Percentiles rank a stretch among this genome's conserved stretches.
Evolutionary conservation across 2,888 invertebrate genomes (phyloP).

Genomic region (Deilephila porcellus): DNA sequence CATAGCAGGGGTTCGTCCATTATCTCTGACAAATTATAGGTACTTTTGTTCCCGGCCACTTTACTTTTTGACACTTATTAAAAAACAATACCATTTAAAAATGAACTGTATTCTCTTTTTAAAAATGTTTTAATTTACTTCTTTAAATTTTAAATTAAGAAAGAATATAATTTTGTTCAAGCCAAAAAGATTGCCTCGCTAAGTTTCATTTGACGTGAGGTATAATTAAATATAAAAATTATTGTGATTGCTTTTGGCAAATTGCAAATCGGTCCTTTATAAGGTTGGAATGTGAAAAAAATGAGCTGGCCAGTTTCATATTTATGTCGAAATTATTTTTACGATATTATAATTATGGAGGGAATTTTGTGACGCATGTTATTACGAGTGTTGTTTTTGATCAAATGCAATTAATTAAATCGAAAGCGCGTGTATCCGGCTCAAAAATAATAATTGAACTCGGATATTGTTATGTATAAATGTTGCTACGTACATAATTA

Average conservation of each 20-base stretch:
- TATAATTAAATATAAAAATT: constrained; percentile 80
- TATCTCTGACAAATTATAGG: constrained; percentile 76
- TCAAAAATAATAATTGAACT: neutral
- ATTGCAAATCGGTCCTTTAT: constrained; percentile 75
- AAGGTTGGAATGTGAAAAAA: constrained; percentile 45
- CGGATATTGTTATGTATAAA: neutral
- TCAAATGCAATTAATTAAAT: neutral
- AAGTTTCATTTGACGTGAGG: constrained; percentile 52
- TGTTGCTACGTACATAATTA: neutral
- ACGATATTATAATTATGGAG: constrained; percentile 19
- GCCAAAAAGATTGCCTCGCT: constrained; percentile 33
- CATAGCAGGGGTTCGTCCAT: constrained; percentile 59
- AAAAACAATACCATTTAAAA: constrained; percentile 29
- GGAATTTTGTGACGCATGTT: constrained; percentile 10
- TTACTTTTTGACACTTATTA: constrained; percentile 27
- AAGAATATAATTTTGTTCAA: neutral
- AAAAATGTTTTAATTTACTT: constrained; percentile 11
- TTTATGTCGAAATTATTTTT: constrained; percentile 28
- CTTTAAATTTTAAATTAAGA: neutral
- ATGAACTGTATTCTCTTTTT: constrained; percentile 33
- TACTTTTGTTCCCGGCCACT: constrained; percentile 49
- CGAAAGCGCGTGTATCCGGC: no score
- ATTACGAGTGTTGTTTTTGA: neutral
- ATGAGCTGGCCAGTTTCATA: constrained; percentile 22
- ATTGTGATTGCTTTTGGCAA: constrained; percentile 83